Evolutionary conservation across 2,888 invertebrate genomes (phyloP).

Genomic region (Drosophila vallismaia): DNA sequence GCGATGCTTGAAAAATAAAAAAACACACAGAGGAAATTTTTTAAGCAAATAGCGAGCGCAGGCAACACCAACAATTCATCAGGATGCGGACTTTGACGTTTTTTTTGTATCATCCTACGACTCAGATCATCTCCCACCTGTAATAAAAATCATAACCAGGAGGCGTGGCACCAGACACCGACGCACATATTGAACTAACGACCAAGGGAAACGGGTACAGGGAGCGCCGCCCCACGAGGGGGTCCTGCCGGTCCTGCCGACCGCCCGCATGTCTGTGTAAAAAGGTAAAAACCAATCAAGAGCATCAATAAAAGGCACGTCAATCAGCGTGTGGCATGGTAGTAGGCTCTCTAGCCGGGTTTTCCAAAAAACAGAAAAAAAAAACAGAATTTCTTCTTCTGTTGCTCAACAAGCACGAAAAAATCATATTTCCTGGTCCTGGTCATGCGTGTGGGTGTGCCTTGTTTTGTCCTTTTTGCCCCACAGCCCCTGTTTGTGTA

Average conservation of each 20-base stretch:
- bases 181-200: constrained; percentile 81
- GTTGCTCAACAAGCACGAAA: constrained; percentile 62
- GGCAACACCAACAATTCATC: constrained; percentile 68
- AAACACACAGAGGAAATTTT: constrained; percentile 26
- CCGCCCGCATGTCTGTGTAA: constrained; percentile 63
- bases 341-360: constrained; percentile 49
- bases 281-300: constrained; percentile 84
- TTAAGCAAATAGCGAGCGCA: constrained; percentile 49
- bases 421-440: constrained; percentile 69
- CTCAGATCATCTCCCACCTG: constrained; percentile 55
- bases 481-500: constrained; percentile 16
- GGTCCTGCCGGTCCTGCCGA: neutral
- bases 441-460: constrained; percentile 39
- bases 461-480: constrained; percentile 4
- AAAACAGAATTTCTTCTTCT: neutral
- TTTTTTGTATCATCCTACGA: constrained; percentile 18
- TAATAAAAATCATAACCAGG: constrained; percentile 81
- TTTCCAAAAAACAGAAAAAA: neutral
- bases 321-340: constrained; percentile 77
- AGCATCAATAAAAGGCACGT: constrained; percentile 84
- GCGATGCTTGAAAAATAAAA: neutral
- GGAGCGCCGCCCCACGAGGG: neutral
- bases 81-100: constrained; percentile 20
- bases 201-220: constrained; percentile 26
- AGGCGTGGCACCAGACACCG: constrained; percentile 51